phyloP scores from a whole-genome alignment of 1,140 invertebrate species.

The Nylanderia fulva region DNA sequence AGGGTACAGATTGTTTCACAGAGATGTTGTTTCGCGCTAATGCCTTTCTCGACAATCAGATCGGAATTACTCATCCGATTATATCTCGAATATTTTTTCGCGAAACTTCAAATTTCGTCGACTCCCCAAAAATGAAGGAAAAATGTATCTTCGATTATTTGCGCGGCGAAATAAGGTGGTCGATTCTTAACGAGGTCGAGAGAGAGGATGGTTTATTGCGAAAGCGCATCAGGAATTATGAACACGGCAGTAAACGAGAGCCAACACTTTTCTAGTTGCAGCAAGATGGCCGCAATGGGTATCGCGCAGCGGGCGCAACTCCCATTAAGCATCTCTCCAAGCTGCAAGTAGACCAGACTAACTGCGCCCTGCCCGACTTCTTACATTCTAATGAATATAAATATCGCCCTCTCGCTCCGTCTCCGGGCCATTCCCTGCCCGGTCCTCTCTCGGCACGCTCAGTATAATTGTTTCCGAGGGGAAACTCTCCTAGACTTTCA shows the following conservation, averaged over 20 bases:
- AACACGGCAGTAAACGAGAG: constrained; percentile 46
- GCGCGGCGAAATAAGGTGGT: background rate
- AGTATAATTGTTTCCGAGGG: constrained; percentile 76
- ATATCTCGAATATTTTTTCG: background rate
- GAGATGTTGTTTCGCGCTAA: too few species aligned
- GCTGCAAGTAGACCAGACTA: constrained; percentile 67
- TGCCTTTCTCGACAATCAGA: background rate
- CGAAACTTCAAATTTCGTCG: background rate
- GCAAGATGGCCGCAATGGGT: constrained; percentile 56
- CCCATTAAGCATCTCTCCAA: constrained; percentile 72
- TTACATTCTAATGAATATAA: constrained; percentile 79
- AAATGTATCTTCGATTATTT: background rate
- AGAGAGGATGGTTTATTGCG: constrained; percentile 33
- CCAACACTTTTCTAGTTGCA: constrained; percentile 38
- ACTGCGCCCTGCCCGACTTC: constrained; percentile 65
- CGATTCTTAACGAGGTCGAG: constrained; percentile 28
- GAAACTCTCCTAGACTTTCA: constrained; percentile 73
- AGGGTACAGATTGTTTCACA: background rate
- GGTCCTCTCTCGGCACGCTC: background rate
- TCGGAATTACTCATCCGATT: background rate
- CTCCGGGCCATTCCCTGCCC: background rate
- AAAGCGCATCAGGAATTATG: constrained; percentile 36
- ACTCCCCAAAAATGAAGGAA: background rate
- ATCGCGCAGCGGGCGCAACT: constrained; percentile 63
- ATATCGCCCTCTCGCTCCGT: constrained; percentile 63